Evolutionary conservation across 2,113 vertebrate genomes (phyloP).

Genomic region (Otolemur garnettii): DNA sequence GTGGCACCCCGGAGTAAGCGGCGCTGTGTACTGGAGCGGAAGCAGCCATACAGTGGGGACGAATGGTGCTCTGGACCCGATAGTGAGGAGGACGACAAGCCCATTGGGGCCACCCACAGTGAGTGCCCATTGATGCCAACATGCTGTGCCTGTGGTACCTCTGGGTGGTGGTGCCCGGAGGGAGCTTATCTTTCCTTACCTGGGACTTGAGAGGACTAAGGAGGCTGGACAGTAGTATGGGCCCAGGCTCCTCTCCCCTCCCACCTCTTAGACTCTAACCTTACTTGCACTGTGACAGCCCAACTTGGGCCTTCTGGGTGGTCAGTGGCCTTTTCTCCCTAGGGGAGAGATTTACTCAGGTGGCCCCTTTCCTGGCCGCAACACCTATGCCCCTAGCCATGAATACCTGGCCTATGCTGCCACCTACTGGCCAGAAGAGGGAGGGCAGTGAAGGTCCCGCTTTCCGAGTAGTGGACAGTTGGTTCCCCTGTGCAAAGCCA

Average conservation of each 20-base stretch:
- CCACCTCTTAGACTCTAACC: neutral
- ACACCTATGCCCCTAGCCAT: neutral
- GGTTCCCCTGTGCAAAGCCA: neutral
- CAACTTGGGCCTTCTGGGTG: neutral
- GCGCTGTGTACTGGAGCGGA: constrained; percentile 97
- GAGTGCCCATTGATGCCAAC: constrained; percentile 83
- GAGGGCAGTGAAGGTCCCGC: neutral
- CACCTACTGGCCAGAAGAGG: constrained; percentile 75
- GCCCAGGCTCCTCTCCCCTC: neutral
- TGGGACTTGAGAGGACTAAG: neutral
- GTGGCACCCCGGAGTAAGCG: constrained; percentile 96
- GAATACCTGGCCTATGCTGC: constrained; percentile 78
- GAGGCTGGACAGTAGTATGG: neutral
- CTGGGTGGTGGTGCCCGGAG: neutral
- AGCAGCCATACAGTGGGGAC: constrained; percentile 98
- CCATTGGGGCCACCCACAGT: constrained; percentile 92
- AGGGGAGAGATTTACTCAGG: neutral
- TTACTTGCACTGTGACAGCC: neutral
- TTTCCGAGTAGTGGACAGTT: neutral
- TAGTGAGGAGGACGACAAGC: constrained; percentile 97
- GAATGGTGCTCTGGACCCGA: constrained; percentile 99
- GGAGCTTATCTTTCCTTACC: neutral
- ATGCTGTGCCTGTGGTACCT: neutral
- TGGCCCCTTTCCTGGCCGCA: neutral
- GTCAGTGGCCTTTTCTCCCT: neutral